A percentile compares a stretch with the other conserved stretches of the same genome.
phyloP scores from a whole-genome alignment of 2,113 vertebrate species.

The Origma solitaria region DNA sequence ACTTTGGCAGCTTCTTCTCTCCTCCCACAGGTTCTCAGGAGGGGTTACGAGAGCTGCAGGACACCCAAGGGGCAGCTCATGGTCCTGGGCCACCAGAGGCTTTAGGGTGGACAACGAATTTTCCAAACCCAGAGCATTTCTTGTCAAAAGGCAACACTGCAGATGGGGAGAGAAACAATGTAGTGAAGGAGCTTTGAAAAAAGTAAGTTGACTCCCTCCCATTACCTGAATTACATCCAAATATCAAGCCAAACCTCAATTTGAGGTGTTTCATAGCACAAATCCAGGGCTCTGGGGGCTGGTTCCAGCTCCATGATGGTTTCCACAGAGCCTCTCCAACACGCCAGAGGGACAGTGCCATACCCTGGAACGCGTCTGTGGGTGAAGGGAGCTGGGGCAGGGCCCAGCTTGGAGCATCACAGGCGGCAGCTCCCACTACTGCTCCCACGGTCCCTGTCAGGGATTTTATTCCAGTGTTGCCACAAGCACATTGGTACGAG shows the following conservation, averaged over 20 bases:
- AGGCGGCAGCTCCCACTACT: not conserved
- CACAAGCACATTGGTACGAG: not conserved
- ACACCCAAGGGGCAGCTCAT: rapidly evolving
- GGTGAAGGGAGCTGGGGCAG: not conserved
- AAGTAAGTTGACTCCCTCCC: not conserved
- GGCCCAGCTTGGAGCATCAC: not conserved
- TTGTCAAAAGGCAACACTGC: not conserved
- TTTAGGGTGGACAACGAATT: not conserved
- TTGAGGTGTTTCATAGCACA: not conserved
- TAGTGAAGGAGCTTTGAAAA: not conserved
- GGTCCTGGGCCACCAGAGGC: not conserved
- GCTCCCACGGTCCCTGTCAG: not conserved
- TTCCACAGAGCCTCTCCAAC: not conserved
- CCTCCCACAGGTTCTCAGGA: not conserved
- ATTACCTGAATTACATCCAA: not conserved
- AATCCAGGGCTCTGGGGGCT: not conserved
- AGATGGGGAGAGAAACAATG: not conserved
- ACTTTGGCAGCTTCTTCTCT: not conserved
- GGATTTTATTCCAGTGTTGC: not conserved
- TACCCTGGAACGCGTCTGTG: not conserved
- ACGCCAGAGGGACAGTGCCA: not conserved
- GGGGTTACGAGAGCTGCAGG: not conserved
- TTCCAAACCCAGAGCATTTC: not conserved
- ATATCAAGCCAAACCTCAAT: not conserved
- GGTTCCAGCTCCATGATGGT: not conserved